phyloP scores from a whole-genome alignment of 35 echinoderm and acorn worm genomes.

The Chiridota heheva region DNA sequence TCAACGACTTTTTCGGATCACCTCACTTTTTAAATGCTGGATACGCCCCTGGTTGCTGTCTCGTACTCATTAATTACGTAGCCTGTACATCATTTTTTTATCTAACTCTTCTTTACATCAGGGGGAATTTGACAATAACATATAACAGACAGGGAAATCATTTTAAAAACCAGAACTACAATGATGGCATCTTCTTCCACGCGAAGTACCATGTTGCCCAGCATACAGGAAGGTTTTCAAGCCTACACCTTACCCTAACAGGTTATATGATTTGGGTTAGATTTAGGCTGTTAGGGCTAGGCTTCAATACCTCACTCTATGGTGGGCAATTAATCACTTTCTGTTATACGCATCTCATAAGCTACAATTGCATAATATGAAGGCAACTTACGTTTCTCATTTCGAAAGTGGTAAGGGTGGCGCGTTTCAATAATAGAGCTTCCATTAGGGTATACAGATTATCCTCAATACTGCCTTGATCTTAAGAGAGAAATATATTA shows the following conservation, averaged over 20 bases:
- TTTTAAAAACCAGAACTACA: too few relatives aligned
- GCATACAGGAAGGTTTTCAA: too few relatives aligned
- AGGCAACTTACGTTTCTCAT: constrained; percentile 57
- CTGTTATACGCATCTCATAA: neutral
- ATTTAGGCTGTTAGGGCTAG: neutral
- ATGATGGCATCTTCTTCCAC: neutral
- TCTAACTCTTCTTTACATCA: too few relatives aligned
- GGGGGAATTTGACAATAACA: too few relatives aligned
- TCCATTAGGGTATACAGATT: constrained; percentile 42
- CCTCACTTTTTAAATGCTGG: too few relatives aligned
- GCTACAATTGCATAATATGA: neutral
- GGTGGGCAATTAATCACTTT: too few relatives aligned
- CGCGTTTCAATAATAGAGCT: constrained; percentile 23
- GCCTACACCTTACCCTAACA: neutral
- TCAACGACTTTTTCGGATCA: too few relatives aligned
- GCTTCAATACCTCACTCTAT: neutral
- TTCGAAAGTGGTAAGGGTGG: constrained; percentile 43
- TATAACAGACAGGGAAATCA: too few relatives aligned
- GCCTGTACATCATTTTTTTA: too few relatives aligned
- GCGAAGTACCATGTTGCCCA: neutral
- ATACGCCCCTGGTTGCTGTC: too few relatives aligned
- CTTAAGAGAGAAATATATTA: constrained; percentile 37
- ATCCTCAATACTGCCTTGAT: constrained; percentile 24
- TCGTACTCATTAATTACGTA: too few relatives aligned
- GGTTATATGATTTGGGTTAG: too few relatives aligned